These are phyloP conservation scores for Eulemur albifrons DNA, from an alignment of 2,797 vertebrate species.

Conservation along the genomic window DNA sequence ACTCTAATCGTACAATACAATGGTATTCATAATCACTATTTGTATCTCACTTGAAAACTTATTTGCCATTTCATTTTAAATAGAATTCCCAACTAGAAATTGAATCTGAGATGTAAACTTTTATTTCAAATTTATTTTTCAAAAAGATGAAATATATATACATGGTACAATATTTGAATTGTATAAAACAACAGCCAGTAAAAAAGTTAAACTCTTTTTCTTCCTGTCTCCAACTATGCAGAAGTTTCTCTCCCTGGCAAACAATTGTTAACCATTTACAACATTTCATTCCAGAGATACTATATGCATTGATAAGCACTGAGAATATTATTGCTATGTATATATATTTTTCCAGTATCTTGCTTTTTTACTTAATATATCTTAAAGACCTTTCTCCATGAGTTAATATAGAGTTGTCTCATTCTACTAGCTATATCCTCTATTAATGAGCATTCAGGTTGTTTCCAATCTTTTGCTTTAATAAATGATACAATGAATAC, in stretches of 20 bases:
- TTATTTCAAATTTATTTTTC: neutral
- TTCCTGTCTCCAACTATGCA: neutral
- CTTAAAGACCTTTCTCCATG: neutral
- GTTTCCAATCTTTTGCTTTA: conserved; percentile 12
- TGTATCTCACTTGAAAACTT: neutral
- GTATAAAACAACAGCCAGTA: neutral
- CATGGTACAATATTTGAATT: neutral
- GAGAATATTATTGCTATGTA: neutral
- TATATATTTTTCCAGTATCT: neutral
- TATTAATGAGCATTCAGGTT: neutral
- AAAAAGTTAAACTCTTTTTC: neutral
- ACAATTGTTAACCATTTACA: neutral
- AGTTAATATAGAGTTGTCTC: neutral
- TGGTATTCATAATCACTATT: neutral
- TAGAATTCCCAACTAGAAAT: conserved; percentile 14
- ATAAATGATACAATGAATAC: neutral
- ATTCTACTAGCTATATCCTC: neutral
- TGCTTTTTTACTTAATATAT: neutral
- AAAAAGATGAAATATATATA: neutral
- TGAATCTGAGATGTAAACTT: neutral
- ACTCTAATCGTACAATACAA: neutral
- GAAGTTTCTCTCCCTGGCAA: neutral
- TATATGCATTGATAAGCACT: neutral
- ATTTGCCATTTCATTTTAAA: neutral
- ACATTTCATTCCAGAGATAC: neutral